phyloP scores from a whole-genome alignment of 2,797 vertebrate species.

The Propithecus perrieri region DNA sequence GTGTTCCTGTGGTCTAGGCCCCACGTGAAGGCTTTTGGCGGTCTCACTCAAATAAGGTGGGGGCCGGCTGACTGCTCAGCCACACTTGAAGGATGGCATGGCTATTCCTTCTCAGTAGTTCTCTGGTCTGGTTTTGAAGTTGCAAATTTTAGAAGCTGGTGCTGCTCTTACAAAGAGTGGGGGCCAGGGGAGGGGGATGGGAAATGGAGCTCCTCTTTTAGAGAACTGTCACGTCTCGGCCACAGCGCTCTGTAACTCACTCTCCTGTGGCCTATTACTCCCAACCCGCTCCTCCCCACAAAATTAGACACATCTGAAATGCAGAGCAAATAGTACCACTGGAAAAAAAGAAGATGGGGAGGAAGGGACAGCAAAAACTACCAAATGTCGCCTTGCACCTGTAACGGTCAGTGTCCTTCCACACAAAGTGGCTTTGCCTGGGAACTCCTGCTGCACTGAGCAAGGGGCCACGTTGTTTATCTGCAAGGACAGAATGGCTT shows the following conservation, averaged over 20 bases:
- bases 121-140: constrained; percentile 63
- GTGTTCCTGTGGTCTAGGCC: constrained; percentile 48
- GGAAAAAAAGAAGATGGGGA: neutral
- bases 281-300: neutral
- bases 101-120: constrained; percentile 17
- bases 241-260: no score
- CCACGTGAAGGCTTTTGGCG: constrained; percentile 77
- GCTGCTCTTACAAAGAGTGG: neutral
- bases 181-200: neutral
- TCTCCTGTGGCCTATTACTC: neutral
- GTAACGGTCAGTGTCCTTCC: neutral
- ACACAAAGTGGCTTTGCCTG: neutral
- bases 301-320: neutral
- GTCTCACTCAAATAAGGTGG: constrained; percentile 78
- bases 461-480: neutral
- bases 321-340: neutral
- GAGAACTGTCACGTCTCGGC: neutral
- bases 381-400: neutral
- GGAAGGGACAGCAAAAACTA: neutral
- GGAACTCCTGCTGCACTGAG: neutral
- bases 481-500: neutral
- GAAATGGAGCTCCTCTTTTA: neutral
- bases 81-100: neutral
- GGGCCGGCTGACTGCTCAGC: constrained; percentile 60
- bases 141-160: constrained; percentile 63